Percentiles rank a stretch among this genome's conserved stretches.
phyloP scores from a whole-genome alignment of 2,797 vertebrate genomes.

The Halcyon leucocephala region DNA sequence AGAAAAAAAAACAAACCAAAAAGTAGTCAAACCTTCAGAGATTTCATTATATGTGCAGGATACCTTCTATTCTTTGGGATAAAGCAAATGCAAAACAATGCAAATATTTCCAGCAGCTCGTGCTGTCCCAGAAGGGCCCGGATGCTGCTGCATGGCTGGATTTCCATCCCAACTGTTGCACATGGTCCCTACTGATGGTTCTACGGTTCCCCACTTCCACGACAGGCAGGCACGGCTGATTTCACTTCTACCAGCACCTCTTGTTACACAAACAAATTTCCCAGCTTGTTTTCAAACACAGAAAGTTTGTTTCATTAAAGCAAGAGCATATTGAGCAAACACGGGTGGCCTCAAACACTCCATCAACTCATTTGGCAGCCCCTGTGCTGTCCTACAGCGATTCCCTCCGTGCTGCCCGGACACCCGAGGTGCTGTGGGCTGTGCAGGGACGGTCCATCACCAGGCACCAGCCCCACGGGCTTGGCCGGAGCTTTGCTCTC shows the following conservation, averaged over 20 bases:
- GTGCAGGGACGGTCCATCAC: rapidly evolving
- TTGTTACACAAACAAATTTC: background rate
- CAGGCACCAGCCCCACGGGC: background rate
- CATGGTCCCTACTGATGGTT: background rate
- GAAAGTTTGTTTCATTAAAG: background rate
- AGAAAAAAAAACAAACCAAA: background rate
- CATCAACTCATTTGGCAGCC: background rate
- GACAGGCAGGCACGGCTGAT: background rate
- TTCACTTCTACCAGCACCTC: background rate
- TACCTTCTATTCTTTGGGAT: background rate
- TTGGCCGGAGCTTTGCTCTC: background rate
- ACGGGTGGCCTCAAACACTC: background rate
- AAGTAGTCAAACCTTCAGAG: conserved; percentile 34
- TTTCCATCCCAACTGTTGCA: background rate
- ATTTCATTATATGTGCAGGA: background rate
- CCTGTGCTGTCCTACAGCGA: background rate
- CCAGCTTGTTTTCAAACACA: background rate
- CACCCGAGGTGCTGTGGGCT: rapidly evolving
- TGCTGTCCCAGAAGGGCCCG: background rate
- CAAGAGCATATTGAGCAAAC: background rate
- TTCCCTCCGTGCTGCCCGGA: background rate
- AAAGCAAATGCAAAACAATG: background rate
- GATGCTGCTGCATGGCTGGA: background rate
- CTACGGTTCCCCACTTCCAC: background rate
- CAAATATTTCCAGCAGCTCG: background rate